Base-by-base conservation (phyloP, 2,888 invertebrate genomes). In the Slavum lentiscoides region DNA sequence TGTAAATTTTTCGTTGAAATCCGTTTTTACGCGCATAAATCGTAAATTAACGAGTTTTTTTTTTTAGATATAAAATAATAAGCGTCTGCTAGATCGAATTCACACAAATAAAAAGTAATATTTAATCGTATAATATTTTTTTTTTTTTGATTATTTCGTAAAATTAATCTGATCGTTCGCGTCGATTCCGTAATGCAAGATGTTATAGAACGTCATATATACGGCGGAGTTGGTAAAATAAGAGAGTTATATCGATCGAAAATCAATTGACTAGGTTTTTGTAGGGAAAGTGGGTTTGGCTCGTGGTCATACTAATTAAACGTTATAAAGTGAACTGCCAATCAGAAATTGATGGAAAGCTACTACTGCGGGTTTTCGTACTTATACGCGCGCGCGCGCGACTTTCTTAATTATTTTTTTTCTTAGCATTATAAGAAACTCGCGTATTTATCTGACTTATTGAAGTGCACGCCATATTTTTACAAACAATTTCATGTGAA, bases 271-370 rank as follows among this genome's bases (percentile, higher is more conserved):
- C 19, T 2, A 59, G 23, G 58, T 43, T 75, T 43, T 43, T 43
- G 43, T 43, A 9, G 43, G 75, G 75, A 75, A 75, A 75, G 75
- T 68, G 58, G 23, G 75, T 59, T 74, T 43, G 75, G 43, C 30
- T 23, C 43, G 58, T 19, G 30, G 39, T 43, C 7, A 30, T 30
- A 43, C 7, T 43, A 43, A 66, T 66, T 55, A 66, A 39, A 66
- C 53, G 53, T 37, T 55, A 55, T 8, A 9, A 39, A 37, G 9
- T 8, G 53, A 37, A 74, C 62, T 53, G 66, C 66, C 66, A 55
- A 66, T 55, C 55, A 19, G 23, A 8, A 66, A 17, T 15, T 21
- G 55, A 66, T 66, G 55, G 74, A 74, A 74, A 74, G 66, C 58
- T 74, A 74, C 58, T 74, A 74, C 19, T 39, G 30, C 19, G 11